A percentile compares a stretch with the other conserved stretches of the same genome.
Evolutionary conservation across 1,140 invertebrate genomes (phyloP).

Genomic region (Hirudo medicinalis): DNA sequence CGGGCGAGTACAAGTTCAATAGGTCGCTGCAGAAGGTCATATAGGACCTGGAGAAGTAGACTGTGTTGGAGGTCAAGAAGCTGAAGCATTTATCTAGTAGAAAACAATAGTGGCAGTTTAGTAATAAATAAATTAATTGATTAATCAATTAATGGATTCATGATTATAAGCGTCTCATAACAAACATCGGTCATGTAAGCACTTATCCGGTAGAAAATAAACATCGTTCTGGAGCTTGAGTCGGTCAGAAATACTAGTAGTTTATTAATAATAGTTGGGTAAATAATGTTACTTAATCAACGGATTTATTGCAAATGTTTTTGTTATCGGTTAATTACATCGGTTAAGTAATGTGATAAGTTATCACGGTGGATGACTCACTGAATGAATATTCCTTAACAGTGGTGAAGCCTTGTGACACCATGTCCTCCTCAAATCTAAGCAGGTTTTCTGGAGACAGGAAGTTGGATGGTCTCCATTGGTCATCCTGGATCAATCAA

Average conservation of each 20-base stretch:
- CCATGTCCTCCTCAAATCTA: conserved; percentile 49
- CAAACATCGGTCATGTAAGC: too few species aligned
- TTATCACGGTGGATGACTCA: conserved; percentile 26
- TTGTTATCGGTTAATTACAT: too few species aligned
- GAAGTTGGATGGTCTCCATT: conserved; percentile 57
- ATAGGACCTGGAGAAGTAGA: conserved; percentile 56
- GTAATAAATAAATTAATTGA: conserved; percentile 5
- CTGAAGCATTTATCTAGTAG: conserved; percentile 52
- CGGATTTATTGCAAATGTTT: too few species aligned
- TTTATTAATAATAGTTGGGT: too few species aligned
- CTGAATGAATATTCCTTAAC: conserved; percentile 47
- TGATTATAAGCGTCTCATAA: too few species aligned
- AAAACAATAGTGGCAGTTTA: conserved; percentile 28
- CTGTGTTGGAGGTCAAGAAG: conserved; percentile 55
- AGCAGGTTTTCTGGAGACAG: conserved; percentile 45
- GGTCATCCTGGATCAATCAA: conserved; percentile 46
- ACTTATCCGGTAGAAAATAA: too few species aligned
- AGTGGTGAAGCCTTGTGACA: conserved; percentile 44
- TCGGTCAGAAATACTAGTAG: too few species aligned
- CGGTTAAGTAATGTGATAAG: too few species aligned
- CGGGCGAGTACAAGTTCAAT: conserved; percentile 51
- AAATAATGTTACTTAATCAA: too few species aligned
- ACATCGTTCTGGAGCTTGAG: too few species aligned
- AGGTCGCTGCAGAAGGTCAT: conserved; percentile 55
- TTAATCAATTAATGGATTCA: not conserved